Base-by-base conservation (phyloP, 2,797 vertebrate species). In the Diplodus puntazzo region DNA sequence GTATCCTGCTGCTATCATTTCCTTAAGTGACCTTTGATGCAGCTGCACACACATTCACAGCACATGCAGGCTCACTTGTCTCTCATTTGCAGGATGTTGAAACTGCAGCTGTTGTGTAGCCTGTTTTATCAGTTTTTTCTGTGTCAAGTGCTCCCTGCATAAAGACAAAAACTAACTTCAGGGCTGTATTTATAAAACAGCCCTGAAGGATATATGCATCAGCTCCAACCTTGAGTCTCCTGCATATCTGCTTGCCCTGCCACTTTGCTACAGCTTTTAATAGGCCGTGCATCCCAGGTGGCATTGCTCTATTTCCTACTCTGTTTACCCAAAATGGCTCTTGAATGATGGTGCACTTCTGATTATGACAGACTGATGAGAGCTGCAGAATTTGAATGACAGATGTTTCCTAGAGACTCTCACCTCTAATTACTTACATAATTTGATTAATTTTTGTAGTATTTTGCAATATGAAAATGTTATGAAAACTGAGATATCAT, bases 221-320 rank as follows among this genome's bases (percentile, higher is more conserved):
- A 69, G 25, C 74, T 77, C 30, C 75, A 89, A 86, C 88, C 91
- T 93, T 84, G 81, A 90, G 64, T 76, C 77, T 84, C 73, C 67
- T 67, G 68, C 58, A 53, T 69, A 66, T 64, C 77, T 85, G 76
- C 55, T 66, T 78, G 68, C 27, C 45, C 55, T 69, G 68, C 69
- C 60, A 87, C 72, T 90, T 83, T 88, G 49, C 55, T 65, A 43
- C 48, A 73, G 84, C 80, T 88, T 90, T 86, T 82, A 90, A 89
- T 91, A 91, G 84, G 18, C 61, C 59, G 30, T 39, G 60, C 63
- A 80, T 88, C 80, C 81, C 75, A 72, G 59, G 82, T 82, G 88
- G 78, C 77, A 72, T 60, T 74, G 82, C 61, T 85, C 88, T 50
- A 87, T 88, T 91, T 90, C 62, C 69, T 66, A 80, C 70, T 79